phyloP scores from a whole-genome alignment of 2,888 invertebrate species.

The Lasioglossum malachurum region DNA sequence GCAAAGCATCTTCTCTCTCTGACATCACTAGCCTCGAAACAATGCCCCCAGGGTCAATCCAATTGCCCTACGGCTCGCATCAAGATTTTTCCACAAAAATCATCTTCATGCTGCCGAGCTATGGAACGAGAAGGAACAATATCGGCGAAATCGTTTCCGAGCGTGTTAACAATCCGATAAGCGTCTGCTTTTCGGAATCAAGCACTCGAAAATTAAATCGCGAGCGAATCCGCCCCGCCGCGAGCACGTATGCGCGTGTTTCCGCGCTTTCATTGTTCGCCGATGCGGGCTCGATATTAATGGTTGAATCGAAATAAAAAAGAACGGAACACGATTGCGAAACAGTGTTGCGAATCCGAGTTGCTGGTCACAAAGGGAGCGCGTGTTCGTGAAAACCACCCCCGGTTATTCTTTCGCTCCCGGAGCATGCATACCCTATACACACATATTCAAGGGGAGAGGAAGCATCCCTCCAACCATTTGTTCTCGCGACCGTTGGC shows the following conservation, averaged over 20 bases:
- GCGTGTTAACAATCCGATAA: neutral
- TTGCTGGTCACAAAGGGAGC: neutral
- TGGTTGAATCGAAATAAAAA: constrained; percentile 14
- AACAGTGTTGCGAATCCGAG: neutral
- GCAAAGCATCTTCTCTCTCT: neutral
- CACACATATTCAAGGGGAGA: neutral
- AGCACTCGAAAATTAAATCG: constrained; percentile 3
- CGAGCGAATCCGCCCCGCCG: neutral
- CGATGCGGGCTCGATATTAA: neutral
- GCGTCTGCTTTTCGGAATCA: neutral
- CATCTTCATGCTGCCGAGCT: no score
- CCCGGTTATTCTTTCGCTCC: neutral
- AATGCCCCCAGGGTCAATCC: neutral
- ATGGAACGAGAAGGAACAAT: neutral
- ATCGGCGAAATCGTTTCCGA: neutral
- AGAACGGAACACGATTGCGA: neutral
- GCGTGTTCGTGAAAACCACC: neutral
- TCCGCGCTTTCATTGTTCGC: neutral
- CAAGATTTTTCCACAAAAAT: neutral
- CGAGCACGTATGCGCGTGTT: neutral
- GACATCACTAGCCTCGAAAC: neutral
- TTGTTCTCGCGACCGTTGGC: neutral
- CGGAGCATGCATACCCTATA: neutral
- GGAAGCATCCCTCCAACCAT: neutral
- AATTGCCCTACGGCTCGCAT: neutral